These are phyloP conservation scores for Branchinecta lindahli DNA, from an alignment of 1,140 invertebrate species.

Conservation along the genomic window DNA sequence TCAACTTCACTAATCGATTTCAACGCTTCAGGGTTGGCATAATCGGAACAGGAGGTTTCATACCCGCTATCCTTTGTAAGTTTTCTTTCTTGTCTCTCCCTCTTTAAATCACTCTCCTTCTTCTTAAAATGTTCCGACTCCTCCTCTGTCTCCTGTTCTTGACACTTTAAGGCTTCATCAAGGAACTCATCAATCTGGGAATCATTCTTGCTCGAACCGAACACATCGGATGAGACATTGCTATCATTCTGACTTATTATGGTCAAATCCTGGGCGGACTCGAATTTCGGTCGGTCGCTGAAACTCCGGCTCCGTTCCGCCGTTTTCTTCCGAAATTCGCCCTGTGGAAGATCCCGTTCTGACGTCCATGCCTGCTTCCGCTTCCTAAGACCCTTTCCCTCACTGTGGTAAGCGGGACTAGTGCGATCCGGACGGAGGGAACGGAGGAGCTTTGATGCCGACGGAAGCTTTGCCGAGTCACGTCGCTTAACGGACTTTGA, in stretches of 20 bases:
- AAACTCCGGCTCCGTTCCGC: slow-evolving; percentile 18
- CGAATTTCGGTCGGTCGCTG: slow-evolving; percentile 15
- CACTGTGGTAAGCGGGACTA: slow-evolving; percentile 25
- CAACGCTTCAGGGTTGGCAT: neutral
- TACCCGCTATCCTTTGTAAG: neutral
- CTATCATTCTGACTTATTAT: neutral
- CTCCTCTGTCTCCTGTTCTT: too few relatives aligned
- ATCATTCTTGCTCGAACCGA: neutral
- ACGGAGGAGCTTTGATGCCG: slow-evolving; percentile 18
- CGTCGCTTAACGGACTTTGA: slow-evolving; percentile 19
- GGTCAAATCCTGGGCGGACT: neutral
- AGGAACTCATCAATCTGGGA: neutral
- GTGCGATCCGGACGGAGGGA: slow-evolving; percentile 21
- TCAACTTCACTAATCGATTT: slow-evolving; percentile 5
- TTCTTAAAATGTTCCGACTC: neutral
- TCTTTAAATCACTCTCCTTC: neutral
- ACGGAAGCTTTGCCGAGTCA: slow-evolving; percentile 17
- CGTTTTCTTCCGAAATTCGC: slow-evolving; percentile 23
- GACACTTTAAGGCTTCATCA: neutral
- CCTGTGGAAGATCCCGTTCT: slow-evolving; percentile 17
- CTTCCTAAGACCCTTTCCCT: slow-evolving; percentile 25
- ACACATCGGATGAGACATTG: neutral
- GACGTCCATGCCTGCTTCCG: slow-evolving; percentile 20
- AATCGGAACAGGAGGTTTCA: neutral
- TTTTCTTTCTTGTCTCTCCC: slow-evolving; percentile 6